phyloP scores from a whole-genome alignment of 1,140 invertebrate species.

The Drosophila novamexicana region DNA sequence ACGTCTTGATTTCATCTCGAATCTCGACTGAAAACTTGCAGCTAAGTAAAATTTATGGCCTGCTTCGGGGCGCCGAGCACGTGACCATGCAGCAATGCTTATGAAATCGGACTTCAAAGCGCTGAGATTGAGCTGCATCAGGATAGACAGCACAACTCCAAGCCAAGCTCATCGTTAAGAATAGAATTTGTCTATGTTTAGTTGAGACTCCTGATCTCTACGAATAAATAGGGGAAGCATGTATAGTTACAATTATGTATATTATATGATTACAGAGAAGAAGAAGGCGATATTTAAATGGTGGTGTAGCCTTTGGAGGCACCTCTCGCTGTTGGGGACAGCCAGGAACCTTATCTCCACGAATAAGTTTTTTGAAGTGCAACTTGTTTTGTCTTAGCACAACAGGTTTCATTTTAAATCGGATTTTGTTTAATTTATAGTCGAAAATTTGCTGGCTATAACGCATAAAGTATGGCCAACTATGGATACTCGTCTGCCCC shows the following conservation, averaged over 20 bases:
- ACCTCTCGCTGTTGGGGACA: too few relatives aligned
- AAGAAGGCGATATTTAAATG: too few relatives aligned
- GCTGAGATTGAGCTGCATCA: constrained; percentile 28
- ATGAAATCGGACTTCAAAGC: not conserved
- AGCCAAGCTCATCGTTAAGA: not conserved
- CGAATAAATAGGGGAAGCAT: too few relatives aligned
- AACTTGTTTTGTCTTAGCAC: too few relatives aligned
- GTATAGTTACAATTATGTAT: too few relatives aligned
- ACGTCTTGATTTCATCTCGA: constrained; percentile 59
- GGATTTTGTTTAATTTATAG: constrained; percentile 4
- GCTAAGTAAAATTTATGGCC: constrained; percentile 74
- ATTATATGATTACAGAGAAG: too few relatives aligned
- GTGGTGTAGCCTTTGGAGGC: too few relatives aligned
- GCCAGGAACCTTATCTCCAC: too few relatives aligned
- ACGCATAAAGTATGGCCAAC: constrained; percentile 20
- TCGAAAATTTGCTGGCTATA: constrained; percentile 2
- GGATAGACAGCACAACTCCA: not conserved
- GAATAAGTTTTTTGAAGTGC: too few relatives aligned
- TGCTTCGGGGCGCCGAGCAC: constrained; percentile 44
- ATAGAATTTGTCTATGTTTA: too few relatives aligned
- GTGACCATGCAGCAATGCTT: constrained; percentile 71
- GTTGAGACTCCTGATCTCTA: too few relatives aligned
- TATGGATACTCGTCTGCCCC: not conserved
- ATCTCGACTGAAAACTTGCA: constrained; percentile 75
- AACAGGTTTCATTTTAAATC: too few relatives aligned